phyloP scores from a whole-genome alignment of 2,888 invertebrate genomes.

The Idaea biselata region DNA sequence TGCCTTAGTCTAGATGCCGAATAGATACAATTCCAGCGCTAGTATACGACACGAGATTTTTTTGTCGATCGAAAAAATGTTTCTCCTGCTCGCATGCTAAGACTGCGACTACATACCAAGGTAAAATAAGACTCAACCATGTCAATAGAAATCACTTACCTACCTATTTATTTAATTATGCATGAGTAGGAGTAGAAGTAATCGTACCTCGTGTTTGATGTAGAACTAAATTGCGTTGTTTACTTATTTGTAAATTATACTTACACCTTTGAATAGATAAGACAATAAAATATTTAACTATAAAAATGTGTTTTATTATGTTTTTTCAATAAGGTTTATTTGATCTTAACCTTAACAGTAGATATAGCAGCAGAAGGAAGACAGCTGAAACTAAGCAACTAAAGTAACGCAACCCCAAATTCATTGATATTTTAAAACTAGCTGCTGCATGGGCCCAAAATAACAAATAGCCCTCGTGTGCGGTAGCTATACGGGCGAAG shows the following conservation, averaged over 20 bases:
- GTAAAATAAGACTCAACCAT: background rate
- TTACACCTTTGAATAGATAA: background rate
- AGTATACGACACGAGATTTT: background rate
- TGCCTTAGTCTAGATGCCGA: slow-evolving; percentile 63
- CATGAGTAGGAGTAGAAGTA: background rate
- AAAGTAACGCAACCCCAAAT: too few relatives aligned
- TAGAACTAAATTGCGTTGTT: background rate
- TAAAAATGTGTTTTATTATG: background rate
- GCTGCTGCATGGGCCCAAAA: too few relatives aligned
- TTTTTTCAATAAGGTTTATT: background rate
- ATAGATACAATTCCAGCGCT: background rate
- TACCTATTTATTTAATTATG: background rate
- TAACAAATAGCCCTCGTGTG: too few relatives aligned
- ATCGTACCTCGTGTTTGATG: background rate
- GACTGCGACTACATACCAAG: slow-evolving; percentile 7
- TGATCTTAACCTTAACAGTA: background rate
- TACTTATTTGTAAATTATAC: background rate
- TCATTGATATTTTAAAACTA: too few relatives aligned
- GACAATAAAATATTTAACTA: background rate
- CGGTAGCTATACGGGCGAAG: too few relatives aligned
- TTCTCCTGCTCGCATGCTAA: slow-evolving; percentile 4
- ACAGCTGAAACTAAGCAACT: too few relatives aligned
- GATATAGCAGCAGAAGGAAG: too few relatives aligned
- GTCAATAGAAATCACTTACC: background rate
- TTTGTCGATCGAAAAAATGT: slow-evolving; percentile 9